Conservation (phyloP, 1,140 invertebrate species). For the Aleiodes sp. region DNA sequence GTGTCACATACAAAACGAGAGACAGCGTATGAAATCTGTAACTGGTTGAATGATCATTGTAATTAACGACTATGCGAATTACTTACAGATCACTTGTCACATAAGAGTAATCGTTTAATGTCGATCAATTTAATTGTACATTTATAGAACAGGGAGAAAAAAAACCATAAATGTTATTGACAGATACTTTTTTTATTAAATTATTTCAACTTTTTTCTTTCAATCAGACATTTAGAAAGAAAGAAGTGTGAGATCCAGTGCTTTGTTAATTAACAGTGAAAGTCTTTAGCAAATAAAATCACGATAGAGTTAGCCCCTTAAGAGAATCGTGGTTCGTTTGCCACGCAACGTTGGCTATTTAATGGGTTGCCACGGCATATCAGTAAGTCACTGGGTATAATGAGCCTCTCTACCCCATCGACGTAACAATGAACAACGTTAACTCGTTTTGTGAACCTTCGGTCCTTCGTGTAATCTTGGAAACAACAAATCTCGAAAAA, state of each 20-base stretch:
- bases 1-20: constrained; percentile 26
- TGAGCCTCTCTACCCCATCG: constrained; percentile 7
- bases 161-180: background rate
- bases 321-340: constrained; percentile 15
- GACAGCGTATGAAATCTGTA: constrained; percentile 16
- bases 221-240: background rate
- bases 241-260: background rate
- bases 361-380: constrained; percentile 17
- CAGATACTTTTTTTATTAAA: too few species aligned
- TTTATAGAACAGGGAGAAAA: background rate
- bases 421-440: background rate
- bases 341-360: constrained; percentile 17
- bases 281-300: constrained; percentile 11
- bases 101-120: background rate
- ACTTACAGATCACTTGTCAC: constrained; percentile 10
- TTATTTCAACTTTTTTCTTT: too few species aligned
- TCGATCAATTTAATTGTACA: background rate
- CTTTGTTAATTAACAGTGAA: constrained; percentile 15
- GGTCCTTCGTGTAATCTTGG: background rate
- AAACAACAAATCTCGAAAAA: constrained; percentile 7
- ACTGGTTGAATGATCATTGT: constrained; percentile 22
- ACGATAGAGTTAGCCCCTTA: constrained; percentile 1
- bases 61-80: constrained; percentile 29
- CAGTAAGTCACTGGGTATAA: constrained; percentile 17
- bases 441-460: background rate